Percentiles rank a stretch among this genome's conserved stretches.
These are phyloP conservation scores for Lutjanus argentimaculatus DNA, from an alignment of 2,797 vertebrate species.

Conservation along the genomic window DNA sequence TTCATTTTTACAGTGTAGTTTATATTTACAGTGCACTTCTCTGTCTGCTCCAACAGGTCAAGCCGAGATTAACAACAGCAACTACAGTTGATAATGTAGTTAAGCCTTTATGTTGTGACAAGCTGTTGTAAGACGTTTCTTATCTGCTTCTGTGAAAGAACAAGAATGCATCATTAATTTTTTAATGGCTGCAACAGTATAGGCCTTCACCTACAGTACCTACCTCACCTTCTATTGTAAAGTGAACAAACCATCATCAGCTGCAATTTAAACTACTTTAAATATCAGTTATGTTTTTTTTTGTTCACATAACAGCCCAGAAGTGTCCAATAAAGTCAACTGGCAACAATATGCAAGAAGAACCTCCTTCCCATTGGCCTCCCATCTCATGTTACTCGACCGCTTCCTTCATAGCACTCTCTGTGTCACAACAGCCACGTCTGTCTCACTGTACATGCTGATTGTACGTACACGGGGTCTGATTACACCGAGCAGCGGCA, in stretches of 20 bases:
- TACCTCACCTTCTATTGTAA: slow-evolving; percentile 4
- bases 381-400: slow-evolving; percentile 26
- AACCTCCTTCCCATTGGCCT: slow-evolving; percentile 6
- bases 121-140: slow-evolving; percentile 14
- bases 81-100: background rate
- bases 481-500: slow-evolving; percentile 38
- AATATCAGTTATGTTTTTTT: slow-evolving; percentile 17
- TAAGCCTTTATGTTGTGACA: slow-evolving; percentile 4
- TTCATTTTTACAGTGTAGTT: too few relatives aligned
- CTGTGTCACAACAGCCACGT: slow-evolving; percentile 41
- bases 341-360: background rate
- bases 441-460: slow-evolving; percentile 26
- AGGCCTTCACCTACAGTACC: slow-evolving; percentile 5
- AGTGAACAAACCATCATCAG: background rate
- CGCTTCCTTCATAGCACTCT: slow-evolving; percentile 33
- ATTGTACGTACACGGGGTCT: slow-evolving; percentile 12
- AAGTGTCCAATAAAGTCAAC: background rate
- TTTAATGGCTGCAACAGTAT: slow-evolving; percentile 35
- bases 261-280: background rate
- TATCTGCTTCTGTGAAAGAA: slow-evolving; percentile 22
- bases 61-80: background rate
- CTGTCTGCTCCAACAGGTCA: background rate
- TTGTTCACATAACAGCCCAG: slow-evolving; percentile 19
- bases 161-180: slow-evolving; percentile 38
- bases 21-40: too few relatives aligned